These are phyloP conservation scores for Aphyosemion australe DNA, from an alignment of 2,113 vertebrate genomes.

Conservation along the genomic window DNA sequence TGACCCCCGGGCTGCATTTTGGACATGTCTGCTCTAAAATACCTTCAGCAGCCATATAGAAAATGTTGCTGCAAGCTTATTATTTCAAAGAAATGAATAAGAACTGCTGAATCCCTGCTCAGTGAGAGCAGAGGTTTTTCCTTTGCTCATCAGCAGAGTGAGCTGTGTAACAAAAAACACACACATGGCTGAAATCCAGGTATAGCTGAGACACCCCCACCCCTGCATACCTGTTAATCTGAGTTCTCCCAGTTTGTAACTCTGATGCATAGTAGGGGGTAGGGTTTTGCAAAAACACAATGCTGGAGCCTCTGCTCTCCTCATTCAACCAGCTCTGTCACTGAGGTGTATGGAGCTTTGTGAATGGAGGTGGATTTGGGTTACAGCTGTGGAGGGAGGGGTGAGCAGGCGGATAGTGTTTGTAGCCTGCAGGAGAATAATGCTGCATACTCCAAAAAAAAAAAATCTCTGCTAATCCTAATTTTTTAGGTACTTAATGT, in stretches of 20 bases:
- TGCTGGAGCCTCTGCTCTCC: constrained; percentile 46
- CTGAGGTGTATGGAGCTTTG: constrained; percentile 52
- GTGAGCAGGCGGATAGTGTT: constrained; percentile 29
- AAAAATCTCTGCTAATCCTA: no score
- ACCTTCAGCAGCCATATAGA: no score
- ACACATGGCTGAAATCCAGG: constrained; percentile 12
- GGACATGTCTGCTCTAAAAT: no score
- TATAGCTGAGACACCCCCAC: no score
- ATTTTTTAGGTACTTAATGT: no score
- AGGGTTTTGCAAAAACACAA: constrained; percentile 17
- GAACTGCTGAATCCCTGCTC: no score
- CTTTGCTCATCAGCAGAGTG: not conserved
- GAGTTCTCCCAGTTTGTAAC: constrained; percentile 5
- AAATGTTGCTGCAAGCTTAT: no score
- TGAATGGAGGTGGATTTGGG: constrained; percentile 69
- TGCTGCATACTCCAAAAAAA: constrained; percentile 27
- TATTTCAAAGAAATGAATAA: no score
- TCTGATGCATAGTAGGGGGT: constrained; percentile 10
- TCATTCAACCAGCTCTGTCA: constrained; percentile 81
- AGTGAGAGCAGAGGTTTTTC: not conserved
- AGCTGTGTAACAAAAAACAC: constrained; percentile 25
- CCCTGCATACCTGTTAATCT: not conserved
- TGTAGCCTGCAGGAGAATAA: constrained; percentile 58
- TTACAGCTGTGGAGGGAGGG: constrained; percentile 58
- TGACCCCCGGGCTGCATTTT: no score